Evolutionary conservation across 2,113 vertebrate genomes (phyloP).

Genomic region (Hirundichthys speculiger): DNA sequence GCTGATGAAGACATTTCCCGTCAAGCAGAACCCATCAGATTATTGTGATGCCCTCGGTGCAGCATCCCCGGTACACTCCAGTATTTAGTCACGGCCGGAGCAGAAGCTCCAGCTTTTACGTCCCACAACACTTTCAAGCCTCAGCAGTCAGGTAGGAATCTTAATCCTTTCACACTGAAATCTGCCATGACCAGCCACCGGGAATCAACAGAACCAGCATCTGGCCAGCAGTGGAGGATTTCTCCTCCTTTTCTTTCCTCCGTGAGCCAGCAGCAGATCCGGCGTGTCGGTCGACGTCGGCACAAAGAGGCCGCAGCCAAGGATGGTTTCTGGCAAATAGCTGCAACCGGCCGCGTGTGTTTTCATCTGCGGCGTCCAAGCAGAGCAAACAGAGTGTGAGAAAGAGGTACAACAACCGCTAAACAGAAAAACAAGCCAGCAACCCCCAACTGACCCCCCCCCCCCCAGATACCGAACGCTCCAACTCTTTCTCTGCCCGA

Average conservation of each 20-base stretch:
- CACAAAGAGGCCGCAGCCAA: slow-evolving; percentile 46
- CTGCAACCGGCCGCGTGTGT: slow-evolving; percentile 61
- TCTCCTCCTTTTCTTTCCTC: too few relatives aligned
- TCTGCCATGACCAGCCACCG: background rate
- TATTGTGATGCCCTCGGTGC: too few relatives aligned
- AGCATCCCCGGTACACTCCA: background rate
- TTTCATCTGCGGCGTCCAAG: slow-evolving; percentile 69
- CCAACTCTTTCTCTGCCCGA: slow-evolving; percentile 42
- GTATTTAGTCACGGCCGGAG: background rate
- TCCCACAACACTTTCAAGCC: background rate
- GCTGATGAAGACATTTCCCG: too few relatives aligned
- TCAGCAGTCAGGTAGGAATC: slow-evolving; percentile 7
- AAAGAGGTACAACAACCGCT: slow-evolving; percentile 61
- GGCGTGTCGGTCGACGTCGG: slow-evolving; percentile 50
- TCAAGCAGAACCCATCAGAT: too few relatives aligned
- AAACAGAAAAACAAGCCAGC: slow-evolving; percentile 43
- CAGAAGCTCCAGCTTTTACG: background rate
- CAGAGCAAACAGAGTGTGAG: slow-evolving; percentile 65
- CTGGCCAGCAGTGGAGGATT: slow-evolving; percentile 7
- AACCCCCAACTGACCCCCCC: background rate
- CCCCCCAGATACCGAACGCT: slow-evolving; percentile 2
- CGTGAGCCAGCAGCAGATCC: slow-evolving; percentile 33
- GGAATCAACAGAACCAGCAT: background rate
- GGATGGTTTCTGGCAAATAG: slow-evolving; percentile 54
- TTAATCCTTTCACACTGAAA: background rate